These are phyloP conservation scores for Trachymyrmex cornetzi DNA, from an alignment of 1,140 invertebrate species.

Conservation along the genomic window DNA sequence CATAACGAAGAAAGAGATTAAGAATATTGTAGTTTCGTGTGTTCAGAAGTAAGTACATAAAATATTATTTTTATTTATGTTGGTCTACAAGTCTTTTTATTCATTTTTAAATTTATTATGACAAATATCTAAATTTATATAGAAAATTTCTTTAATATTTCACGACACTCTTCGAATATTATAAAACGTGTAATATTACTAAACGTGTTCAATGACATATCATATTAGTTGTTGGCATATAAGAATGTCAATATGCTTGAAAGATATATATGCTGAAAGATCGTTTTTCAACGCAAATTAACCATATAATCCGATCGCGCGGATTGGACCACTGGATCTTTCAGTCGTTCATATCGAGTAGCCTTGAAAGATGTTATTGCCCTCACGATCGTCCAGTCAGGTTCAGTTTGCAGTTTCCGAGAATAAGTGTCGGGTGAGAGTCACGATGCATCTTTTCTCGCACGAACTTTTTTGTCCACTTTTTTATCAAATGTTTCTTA, in stretches of 20 bases:
- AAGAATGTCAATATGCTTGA: neutral
- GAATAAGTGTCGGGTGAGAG: slow-evolving; percentile 69
- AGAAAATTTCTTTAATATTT: neutral
- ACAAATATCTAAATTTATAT: neutral
- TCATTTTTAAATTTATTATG: neutral
- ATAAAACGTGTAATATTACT: neutral
- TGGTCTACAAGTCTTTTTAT: neutral
- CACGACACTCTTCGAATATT: neutral
- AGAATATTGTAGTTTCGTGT: neutral
- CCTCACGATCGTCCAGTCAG: slow-evolving; percentile 66
- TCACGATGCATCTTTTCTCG: slow-evolving; percentile 51
- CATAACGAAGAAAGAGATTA: neutral
- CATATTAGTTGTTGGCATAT: neutral
- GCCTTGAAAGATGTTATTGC: slow-evolving; percentile 72
- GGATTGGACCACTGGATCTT: slow-evolving; percentile 21
- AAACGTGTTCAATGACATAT: neutral
- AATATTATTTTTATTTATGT: slow-evolving; percentile 16
- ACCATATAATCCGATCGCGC: neutral
- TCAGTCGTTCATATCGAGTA: slow-evolving; percentile 42
- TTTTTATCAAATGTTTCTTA: slow-evolving; percentile 45
- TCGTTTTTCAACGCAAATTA: slow-evolving; percentile 26
- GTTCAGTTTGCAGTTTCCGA: slow-evolving; percentile 70
- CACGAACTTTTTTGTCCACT: slow-evolving; percentile 31
- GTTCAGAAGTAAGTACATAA: neutral
- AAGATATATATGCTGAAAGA: slow-evolving; percentile 11